These are phyloP conservation scores for Heteromormyrus szaboi DNA, from an alignment of 2,797 vertebrate species.

Conservation along the genomic window DNA sequence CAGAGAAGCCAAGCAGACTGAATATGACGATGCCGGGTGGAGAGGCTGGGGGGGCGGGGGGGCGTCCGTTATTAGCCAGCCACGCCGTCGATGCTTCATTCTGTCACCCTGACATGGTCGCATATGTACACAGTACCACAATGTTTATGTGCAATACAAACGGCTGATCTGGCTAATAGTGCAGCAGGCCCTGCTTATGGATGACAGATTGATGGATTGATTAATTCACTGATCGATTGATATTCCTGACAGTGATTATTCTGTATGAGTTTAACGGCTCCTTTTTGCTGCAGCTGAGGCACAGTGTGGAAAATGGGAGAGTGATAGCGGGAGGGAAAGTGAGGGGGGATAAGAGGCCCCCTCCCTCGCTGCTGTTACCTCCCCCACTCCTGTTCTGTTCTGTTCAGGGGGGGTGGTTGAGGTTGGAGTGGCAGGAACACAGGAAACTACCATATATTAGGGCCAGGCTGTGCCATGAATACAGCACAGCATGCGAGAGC, in stretches of 20 bases:
- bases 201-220: not conserved
- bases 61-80: not conserved
- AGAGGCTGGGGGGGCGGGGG: not conserved
- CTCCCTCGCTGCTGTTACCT: not conserved
- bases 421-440: not conserved
- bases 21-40: not conserved
- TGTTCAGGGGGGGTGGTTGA: not conserved
- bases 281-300: not conserved
- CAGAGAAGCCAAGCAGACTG: not conserved
- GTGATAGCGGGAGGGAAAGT: constrained; percentile 16
- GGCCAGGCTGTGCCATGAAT: not conserved
- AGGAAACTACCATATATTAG: not conserved
- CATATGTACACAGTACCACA: not conserved
- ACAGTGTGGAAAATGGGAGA: not conserved
- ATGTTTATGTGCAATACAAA: not conserved
- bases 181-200: not conserved
- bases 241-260: not conserved
- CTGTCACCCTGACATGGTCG: not conserved
- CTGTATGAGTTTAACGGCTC: not conserved
- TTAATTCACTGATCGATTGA: not conserved
- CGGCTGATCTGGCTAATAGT: not conserved
- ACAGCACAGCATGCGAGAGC: not conserved
- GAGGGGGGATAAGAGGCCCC: constrained; percentile 17
- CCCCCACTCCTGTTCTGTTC: not conserved
- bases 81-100: not conserved